Evolutionary conservation across 1,140 invertebrate genomes (phyloP), one percentile per base, ranked within the genome.

Genomic region (Mizuhopecten yessoensis): DNA sequence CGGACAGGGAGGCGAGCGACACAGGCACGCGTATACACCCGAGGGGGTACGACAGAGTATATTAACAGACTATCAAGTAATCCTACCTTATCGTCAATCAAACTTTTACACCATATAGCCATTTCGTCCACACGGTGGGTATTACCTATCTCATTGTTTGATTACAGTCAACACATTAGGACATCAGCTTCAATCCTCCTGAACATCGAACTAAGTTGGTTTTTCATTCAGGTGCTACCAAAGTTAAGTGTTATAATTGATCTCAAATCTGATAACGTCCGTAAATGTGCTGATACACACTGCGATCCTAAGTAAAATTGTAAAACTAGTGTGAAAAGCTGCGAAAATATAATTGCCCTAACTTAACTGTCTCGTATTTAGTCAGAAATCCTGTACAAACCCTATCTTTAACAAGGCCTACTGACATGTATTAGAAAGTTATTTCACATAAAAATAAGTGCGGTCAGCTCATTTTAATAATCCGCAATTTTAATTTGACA

Each of bases 101-200:
- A 7, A 45, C 57, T 75, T 75, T 29, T 75, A 75, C n/a, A 75
- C n/a, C 57, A 75, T 75, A 75, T 75, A 0, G 23, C 57, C 57
- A 75, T 75, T 75, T 75, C 57, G 23, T n/a, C 11, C 57, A n/a
- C n/a, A n/a, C n/a, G n/a, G n/a, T n/a, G n/a, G n/a, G n/a, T n/a
- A n/a, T 75, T 75, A 75, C 29, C 57, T 29, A 29, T 75, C 9
- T 29, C 57, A 75, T 75, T 75, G 57, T 75, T 75, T 75, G 57
- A 75, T 75, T 29, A 75, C 57, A 75, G 57, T 75, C n/a, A 75
- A 75, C 57, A 75, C 57, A 75, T 75, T 75, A 75, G 17, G 57
- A 75, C 57, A 3, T 75, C 57, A 75, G n/a, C n/a, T 75, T 29
- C 23, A 29, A 29, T 75, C 57, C 57, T 75, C 57, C n/a, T 5